phyloP scores from a whole-genome alignment of 2,797 vertebrate genomes.

The Echiichthys vipera region DNA sequence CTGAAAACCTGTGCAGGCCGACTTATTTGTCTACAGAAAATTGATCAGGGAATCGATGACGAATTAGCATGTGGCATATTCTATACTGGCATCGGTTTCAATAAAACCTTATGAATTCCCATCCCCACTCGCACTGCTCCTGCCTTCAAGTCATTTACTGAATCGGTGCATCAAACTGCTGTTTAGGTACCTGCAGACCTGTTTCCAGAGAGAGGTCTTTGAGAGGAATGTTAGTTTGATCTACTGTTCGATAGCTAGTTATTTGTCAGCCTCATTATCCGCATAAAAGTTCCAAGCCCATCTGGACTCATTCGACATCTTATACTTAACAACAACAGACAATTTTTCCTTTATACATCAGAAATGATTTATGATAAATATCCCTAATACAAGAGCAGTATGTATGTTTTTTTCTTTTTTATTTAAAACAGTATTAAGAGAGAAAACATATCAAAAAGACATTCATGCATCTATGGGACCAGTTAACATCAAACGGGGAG shows the following conservation, averaged over 20 bases:
- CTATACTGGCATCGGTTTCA: no score
- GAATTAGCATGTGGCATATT: no score
- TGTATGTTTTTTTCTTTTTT: neutral
- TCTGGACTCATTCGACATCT: neutral
- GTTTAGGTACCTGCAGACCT: neutral
- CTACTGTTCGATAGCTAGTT: neutral
- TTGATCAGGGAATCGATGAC: no score
- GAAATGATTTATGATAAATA: neutral
- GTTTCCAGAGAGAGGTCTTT: neutral
- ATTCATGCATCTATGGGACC: neutral
- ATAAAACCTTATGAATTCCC: no score
- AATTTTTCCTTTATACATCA: neutral
- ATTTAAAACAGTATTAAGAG: no score
- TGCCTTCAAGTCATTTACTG: neutral
- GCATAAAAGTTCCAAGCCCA: no score
- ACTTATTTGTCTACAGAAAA: no score
- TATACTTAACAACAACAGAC: neutral
- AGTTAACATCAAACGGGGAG: neutral
- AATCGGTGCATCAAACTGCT: neutral
- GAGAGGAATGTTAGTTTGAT: neutral
- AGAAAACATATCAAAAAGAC: neutral
- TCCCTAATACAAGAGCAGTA: neutral
- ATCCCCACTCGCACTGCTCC: neutral
- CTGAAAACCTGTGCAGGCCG: no score
- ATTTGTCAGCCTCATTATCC: neutral